Evolutionary conservation across 2,888 invertebrate genomes (phyloP).

Genomic region (Hermaeophaga mercurialis): DNA sequence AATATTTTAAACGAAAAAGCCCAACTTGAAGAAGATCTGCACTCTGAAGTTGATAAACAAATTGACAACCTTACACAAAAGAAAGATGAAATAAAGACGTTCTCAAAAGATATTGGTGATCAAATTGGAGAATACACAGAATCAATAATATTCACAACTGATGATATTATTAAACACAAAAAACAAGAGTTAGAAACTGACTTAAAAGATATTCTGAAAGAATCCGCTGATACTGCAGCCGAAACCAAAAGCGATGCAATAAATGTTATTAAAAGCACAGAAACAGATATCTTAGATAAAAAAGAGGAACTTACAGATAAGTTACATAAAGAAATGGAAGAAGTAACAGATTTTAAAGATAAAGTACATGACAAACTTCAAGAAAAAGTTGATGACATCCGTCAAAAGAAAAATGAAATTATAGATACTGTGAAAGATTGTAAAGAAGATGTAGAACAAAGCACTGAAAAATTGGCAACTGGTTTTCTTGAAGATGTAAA

Average conservation of each 20-base stretch:
- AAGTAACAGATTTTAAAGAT: background rate
- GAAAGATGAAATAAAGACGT: background rate
- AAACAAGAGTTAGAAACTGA: background rate
- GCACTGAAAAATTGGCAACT: background rate
- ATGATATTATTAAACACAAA: too few species aligned
- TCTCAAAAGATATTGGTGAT: conserved; percentile 5
- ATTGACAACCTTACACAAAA: conserved; percentile 2
- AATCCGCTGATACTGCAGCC: background rate
- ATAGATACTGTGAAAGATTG: background rate
- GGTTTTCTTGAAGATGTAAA: background rate
- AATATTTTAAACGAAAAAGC: background rate
- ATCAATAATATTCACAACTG: background rate
- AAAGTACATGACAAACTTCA: background rate
- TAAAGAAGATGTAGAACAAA: background rate
- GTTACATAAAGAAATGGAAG: background rate
- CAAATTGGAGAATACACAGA: background rate
- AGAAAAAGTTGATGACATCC: background rate
- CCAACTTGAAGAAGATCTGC: background rate
- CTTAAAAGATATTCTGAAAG: background rate
- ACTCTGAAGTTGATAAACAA: background rate
- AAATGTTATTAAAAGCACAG: background rate
- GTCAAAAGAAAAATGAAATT: background rate
- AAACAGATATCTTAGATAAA: background rate
- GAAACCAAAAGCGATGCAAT: background rate
- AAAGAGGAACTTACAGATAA: too few species aligned